Base-by-base conservation (phyloP, 2,888 invertebrate genomes). In the Drosophila infuscata region DNA sequence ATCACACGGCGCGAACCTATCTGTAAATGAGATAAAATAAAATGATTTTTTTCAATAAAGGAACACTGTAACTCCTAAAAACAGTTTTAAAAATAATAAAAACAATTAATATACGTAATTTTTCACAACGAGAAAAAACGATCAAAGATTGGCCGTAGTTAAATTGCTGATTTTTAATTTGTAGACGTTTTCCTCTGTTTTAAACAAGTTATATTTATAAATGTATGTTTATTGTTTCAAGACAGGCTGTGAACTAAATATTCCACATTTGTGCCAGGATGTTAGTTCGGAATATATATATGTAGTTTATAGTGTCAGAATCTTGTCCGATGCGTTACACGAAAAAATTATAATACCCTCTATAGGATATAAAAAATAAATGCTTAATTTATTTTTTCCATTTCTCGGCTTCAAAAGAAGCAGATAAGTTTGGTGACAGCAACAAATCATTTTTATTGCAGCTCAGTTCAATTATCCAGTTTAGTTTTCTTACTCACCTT, bases 1-100 rank as follows among this genome's bases (percentile, higher is more conserved):
- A 97, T 95, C 36, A 97, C 97, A 67, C 96, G 94, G 1, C 97
- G 94, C n/a, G 96, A 96, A 0, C 96, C 97, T 70, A 96, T 95
- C 95, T 96, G 90, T 2, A 43, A 43, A 9, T 6, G 0, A 32
- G 3, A 15, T 9, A 15, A 43, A 32, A 5, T 30, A 32, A 43
- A 3, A 6, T n/a, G 1, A 15, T 57, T 15, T 9, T 17, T 17
- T 35, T 3, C 3, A n/a, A n/a, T 0, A n/a, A 41, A n/a, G n/a
- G 0, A n/a, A 1, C 9, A 41, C 0, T 9, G 4, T 2, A 41
- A 41, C 41, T 11, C 4, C 0, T 11, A 11, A 41, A 20, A 20
- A 11, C 20, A 41, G n/a, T 25, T 25, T 25, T 25, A 1, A 25
- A 25, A 25, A 25, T 25, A 25, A 25, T 11, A 11, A 41, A 20